Evolutionary conservation across 2,888 invertebrate species (phyloP).

Genomic region (Eupithecia centaureata): DNA sequence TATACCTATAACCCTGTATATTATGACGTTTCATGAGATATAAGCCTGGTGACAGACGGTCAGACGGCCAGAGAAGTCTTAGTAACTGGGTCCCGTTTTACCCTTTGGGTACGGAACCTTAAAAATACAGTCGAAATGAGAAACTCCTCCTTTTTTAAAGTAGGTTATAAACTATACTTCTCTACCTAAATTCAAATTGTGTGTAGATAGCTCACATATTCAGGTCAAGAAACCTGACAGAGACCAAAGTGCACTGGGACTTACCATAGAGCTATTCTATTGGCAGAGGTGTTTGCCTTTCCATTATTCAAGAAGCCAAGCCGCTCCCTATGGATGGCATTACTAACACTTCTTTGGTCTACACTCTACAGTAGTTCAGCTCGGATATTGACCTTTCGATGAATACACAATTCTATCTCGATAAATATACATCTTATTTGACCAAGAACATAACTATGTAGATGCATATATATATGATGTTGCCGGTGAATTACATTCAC

Average conservation of each 20-base stretch:
- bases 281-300: conserved; percentile 10
- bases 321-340: conserved; percentile 25
- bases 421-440: too few relatives aligned
- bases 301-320: conserved; percentile 32
- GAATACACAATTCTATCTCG: neutral
- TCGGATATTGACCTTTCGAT: conserved; percentile 2
- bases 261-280: conserved; percentile 9
- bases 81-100: too few relatives aligned
- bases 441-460: too few relatives aligned
- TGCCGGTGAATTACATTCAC: too few relatives aligned
- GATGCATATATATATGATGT: too few relatives aligned
- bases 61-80: too few relatives aligned
- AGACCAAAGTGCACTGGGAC: conserved; percentile 3
- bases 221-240: neutral
- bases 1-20: too few relatives aligned
- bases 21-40: too few relatives aligned
- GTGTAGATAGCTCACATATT: conserved; percentile 2
- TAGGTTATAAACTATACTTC: neutral
- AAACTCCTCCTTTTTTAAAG: too few relatives aligned
- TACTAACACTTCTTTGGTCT: conserved; percentile 24
- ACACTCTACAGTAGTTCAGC: neutral
- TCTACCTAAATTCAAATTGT: neutral
- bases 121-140: too few relatives aligned
- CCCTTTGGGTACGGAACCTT: too few relatives aligned
- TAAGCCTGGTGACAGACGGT: too few relatives aligned